Evolutionary conservation across 2,113 vertebrate species (phyloP), one percentile per base, ranked within the genome.

Genomic region (Istiophorus platypterus): DNA sequence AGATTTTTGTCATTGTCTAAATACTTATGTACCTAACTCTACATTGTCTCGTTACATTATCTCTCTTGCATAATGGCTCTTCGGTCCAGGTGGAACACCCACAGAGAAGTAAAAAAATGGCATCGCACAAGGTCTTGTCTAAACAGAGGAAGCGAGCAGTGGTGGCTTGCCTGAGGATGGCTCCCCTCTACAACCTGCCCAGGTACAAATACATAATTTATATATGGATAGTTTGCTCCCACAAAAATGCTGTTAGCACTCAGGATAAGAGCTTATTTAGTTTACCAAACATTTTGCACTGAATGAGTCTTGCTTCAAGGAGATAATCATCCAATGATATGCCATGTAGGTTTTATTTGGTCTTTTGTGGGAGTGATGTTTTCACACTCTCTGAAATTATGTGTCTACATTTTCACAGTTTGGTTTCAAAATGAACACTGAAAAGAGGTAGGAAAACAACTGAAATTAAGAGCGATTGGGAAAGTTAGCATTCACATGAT

Each of bases 131-230:
- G n/a, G 90, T 99, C 13, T 91, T 99, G 1, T 98, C 98, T 5
- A 99, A 99, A 85, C 98, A 98, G 89, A 96, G 98, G 76, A 98
- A 98, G 88, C 95, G 97, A 84, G 98, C 98, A 0, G 97, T 99
- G 5, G 98, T 98, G 5, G 98, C 98, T 75, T 99, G 98, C 78
- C 96, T 99, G 68, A 95, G 97, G 78, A 99, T 99, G 98, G 96
- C 96, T 63, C 98, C 97, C 0, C 91, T 99, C 58, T 99, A 99
- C 88, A 99, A 99, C 72, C 89, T 99, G 47, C 97, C 98, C 82
- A 96, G 97, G 98, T 99, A 89, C 45, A 58, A 61, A 39, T 11
- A 15, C 12, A n/a, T 42, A 1, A 47, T 41, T 1, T 26, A 4
- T 54, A 17, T 58, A 61, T 64, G 18, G 8, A 64, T 7, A 2